Evolutionary conservation across 2,113 vertebrate genomes (phyloP).

Genomic region (Onychorhynchus coronatus): DNA sequence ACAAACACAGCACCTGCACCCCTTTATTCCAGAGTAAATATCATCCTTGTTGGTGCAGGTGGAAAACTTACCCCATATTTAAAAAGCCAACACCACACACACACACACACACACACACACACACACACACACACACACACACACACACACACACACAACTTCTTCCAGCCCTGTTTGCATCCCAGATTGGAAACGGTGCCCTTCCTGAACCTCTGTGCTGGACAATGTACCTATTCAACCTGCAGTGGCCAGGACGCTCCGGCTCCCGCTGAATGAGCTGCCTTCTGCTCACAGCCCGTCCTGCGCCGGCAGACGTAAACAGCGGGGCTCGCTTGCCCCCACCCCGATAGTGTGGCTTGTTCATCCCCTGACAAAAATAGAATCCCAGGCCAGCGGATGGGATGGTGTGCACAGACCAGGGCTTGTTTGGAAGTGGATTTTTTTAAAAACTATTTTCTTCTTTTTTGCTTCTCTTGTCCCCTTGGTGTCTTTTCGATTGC

Average conservation of each 20-base stretch:
- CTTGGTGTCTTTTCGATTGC: conserved; percentile 51
- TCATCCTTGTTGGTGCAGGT: not conserved
- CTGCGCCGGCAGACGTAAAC: conserved; percentile 67
- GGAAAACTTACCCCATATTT: not conserved
- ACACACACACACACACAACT: not conserved
- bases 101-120: not conserved
- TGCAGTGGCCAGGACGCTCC: conserved; percentile 17
- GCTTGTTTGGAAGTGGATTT: conserved; percentile 39
- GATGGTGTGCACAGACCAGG: not conserved
- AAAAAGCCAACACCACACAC: not conserved
- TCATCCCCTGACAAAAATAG: conserved; percentile 71
- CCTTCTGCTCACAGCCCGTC: conserved; percentile 62
- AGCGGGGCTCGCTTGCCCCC: conserved; percentile 5
- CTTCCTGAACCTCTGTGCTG: conserved; percentile 43
- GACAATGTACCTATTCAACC: conserved; percentile 75
- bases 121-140: not conserved
- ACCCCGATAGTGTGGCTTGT: conserved; percentile 43
- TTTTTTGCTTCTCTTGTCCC: not conserved
- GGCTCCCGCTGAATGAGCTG: conserved; percentile 39
- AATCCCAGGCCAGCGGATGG: not conserved
- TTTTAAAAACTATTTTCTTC: not conserved
- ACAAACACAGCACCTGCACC: not conserved
- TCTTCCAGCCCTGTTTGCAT: conserved; percentile 21
- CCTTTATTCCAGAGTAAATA: not conserved
- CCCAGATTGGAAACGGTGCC: not conserved